Conservation (phyloP, 2,797 vertebrate species). For the Nasua narica region DNA sequence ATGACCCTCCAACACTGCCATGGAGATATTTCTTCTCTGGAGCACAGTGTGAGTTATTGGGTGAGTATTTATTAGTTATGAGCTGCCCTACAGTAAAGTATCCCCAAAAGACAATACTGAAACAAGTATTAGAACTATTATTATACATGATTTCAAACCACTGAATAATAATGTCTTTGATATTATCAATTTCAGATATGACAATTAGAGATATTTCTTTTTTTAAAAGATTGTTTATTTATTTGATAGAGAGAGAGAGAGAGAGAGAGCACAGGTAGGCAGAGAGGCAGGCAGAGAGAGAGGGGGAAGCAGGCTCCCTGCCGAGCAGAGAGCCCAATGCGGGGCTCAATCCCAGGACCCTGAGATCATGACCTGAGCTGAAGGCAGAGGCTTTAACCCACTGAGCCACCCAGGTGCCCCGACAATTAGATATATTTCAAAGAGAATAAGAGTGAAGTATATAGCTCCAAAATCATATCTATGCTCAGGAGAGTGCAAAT, state of each 20-base stretch:
- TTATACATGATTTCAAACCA: background rate
- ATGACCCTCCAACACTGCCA: background rate
- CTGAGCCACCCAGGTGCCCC: too few species aligned
- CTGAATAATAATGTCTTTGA: background rate
- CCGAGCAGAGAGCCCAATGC: too few species aligned
- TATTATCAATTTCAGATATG: background rate
- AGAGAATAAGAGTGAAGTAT: background rate
- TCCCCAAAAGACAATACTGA: background rate
- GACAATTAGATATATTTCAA: background rate
- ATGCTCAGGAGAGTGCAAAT: background rate
- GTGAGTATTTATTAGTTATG: background rate
- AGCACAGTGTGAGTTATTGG: background rate
- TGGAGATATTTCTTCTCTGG: background rate
- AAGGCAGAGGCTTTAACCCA: too few species aligned
- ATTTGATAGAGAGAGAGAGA: too few species aligned
- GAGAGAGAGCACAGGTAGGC: too few species aligned
- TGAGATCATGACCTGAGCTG: too few species aligned
- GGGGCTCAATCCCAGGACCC: too few species aligned
- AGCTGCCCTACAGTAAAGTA: background rate
- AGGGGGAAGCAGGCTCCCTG: too few species aligned
- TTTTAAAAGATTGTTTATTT: too few species aligned
- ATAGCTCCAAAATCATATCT: background rate
- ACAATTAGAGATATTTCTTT: background rate
- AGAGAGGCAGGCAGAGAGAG: too few species aligned
- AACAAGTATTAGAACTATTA: background rate